Base-by-base conservation (phyloP, 2,888 invertebrate genomes). In the Nysson spinosus region DNA sequence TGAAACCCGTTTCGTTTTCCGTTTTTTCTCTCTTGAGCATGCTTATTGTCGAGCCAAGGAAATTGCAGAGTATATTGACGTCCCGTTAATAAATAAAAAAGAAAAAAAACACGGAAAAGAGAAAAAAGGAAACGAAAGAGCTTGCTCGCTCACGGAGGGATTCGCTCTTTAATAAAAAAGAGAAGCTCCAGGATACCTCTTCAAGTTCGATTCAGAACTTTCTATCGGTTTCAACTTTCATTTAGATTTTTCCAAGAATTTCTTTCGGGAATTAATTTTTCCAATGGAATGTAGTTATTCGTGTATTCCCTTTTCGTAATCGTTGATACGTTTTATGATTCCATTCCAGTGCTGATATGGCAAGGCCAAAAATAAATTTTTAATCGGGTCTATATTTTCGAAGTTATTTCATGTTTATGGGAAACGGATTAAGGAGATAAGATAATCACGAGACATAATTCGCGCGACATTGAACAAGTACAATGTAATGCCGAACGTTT, bases 21-120 rank as follows among this genome's bases (percentile, higher is more conserved):
- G 43, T 50, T 58, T 50, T 54, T n/a, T n/a, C n/a, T n/a, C n/a
- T n/a, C 56, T 19, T 28, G 26, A 39, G 46, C 39, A 24, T 57
- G 58, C 62, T 73, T 73, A 75, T 73, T 73, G 71, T 73, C 67
- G 63, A 63, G 37, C 64, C 44, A 61, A 66, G 58, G 58, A 71
- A 62, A 77, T 73, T 70, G 51, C 66, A 63, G 64, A 63, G 68
- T 60, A 66, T 55, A 52, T 55, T 49, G 52, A 64, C 69, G 57
- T 42, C 56, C 52, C 49, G 52, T 75, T 75, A 75, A 71, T 67
- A 63, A 67, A 64, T 57, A 42, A 47, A 34, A 44, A 55, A 37
- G 30, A 50, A 52, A 37, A 9, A 24, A 20, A 19, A 1, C 9
- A 24, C 24, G 24, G 24, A 24, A n/a, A 37, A 9, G n/a, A n/a